A percentile compares a stretch with the other conserved stretches of the same genome.
phyloP scores from a whole-genome alignment of 2,797 vertebrate species.

The Ptychobarbus kaznakovi region DNA sequence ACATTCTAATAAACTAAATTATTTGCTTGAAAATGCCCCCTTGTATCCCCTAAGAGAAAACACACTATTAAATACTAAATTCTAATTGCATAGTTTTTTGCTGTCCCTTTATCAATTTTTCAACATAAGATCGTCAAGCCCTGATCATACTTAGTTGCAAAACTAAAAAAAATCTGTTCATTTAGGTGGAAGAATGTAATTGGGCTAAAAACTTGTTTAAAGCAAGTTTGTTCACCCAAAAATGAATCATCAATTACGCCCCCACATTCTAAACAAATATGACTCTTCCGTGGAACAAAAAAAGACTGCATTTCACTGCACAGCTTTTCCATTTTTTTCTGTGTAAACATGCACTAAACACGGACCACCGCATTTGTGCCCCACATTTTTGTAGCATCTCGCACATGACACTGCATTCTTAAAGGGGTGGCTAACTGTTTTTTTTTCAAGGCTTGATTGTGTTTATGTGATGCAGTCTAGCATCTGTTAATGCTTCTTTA shows the following conservation, averaged over 20 bases:
- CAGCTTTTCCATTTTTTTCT: not conserved
- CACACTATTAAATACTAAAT: not conserved
- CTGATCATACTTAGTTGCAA: not conserved
- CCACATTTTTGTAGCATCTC: not conserved
- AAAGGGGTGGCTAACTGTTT: not conserved
- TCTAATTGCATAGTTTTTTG: not conserved
- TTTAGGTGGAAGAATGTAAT: slow-evolving; percentile 6
- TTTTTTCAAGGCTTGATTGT: no score
- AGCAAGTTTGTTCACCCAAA: slow-evolving; percentile 18
- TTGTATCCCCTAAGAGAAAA: not conserved
- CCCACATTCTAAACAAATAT: not conserved
- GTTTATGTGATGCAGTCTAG: no score
- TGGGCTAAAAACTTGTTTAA: not conserved
- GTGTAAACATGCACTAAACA: not conserved
- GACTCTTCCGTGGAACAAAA: not conserved
- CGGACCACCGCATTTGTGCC: not conserved
- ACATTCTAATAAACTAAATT: not conserved
- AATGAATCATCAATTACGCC: slow-evolving; percentile 8
- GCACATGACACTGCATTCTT: not conserved
- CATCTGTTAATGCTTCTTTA: no score
- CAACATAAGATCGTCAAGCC: not conserved
- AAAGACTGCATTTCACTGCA: not conserved
- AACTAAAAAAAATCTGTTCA: not conserved
- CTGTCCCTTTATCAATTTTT: not conserved
- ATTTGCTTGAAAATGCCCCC: not conserved